A percentile compares a stretch with the other conserved stretches of the same genome.
Evolutionary conservation across 1,140 invertebrate genomes (phyloP).

Genomic region (Luehdorfia chinensis): DNA sequence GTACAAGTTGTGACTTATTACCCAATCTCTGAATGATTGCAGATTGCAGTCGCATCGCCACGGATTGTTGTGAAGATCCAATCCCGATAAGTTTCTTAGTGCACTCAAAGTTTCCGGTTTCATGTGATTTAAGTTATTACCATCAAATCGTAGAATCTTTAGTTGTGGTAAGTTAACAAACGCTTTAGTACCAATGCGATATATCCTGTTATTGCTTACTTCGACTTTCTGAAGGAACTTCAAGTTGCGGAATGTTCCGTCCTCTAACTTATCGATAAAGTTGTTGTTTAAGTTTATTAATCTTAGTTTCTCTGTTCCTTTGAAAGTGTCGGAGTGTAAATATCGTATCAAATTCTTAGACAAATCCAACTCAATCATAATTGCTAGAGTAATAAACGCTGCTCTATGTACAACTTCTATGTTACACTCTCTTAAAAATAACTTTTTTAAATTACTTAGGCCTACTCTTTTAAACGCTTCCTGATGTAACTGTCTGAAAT

Average conservation of each 20-base stretch:
- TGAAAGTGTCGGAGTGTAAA: conserved; percentile 85
- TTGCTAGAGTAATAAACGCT: conserved; percentile 86
- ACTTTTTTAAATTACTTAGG: conserved; percentile 88
- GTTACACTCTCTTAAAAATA: conserved; percentile 84
- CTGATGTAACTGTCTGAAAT: conserved; percentile 53
- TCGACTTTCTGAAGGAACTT: conserved; percentile 86
- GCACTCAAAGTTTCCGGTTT: conserved; percentile 80
- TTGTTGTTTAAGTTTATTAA: conserved; percentile 86
- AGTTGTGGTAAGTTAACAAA: conserved; percentile 84
- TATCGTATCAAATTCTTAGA: conserved; percentile 85
- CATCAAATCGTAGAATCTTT: conserved; percentile 82
- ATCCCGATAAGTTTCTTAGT: conserved; percentile 82
- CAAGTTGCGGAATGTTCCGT: conserved; percentile 86
- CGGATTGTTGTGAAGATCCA: conserved; percentile 88
- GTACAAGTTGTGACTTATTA: conserved; percentile 83
- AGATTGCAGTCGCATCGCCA: conserved; percentile 94
- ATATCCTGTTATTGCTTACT: conserved; percentile 85
- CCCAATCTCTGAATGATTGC: conserved; percentile 87
- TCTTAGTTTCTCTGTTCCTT: conserved; percentile 82
- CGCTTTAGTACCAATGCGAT: conserved; percentile 81
- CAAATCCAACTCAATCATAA: conserved; percentile 91
- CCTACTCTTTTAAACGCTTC: conserved; percentile 83
- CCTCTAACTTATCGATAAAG: conserved; percentile 82
- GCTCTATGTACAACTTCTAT: conserved; percentile 83
- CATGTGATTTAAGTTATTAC: conserved; percentile 84